Conservation (phyloP, 1,140 invertebrate species). For the Drosophila sturtevanti region DNA sequence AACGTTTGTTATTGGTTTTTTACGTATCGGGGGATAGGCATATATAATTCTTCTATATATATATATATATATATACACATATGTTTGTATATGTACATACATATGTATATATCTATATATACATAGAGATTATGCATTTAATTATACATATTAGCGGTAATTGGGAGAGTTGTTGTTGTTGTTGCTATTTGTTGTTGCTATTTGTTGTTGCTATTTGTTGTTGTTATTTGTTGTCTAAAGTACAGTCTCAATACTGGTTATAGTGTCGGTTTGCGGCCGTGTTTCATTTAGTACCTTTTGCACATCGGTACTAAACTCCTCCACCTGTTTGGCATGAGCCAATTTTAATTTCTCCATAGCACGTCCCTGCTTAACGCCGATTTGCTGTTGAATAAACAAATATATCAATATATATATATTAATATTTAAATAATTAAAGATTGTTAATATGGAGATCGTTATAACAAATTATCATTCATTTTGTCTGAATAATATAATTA, state of each 20-base stretch:
- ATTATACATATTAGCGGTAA: not conserved
- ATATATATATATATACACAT: not conserved
- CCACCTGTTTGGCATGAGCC: conserved; percentile 95
- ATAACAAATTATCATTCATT: no score
- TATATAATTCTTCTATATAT: not conserved
- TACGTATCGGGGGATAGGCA: not conserved
- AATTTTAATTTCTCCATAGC: conserved; percentile 97
- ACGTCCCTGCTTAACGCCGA: conserved; percentile 94
- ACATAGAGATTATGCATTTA: not conserved
- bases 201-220: conserved; percentile 25
- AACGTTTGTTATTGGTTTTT: not conserved
- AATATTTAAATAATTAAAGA: no score
- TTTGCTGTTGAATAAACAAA: conserved; percentile 85
- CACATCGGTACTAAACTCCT: conserved; percentile 94
- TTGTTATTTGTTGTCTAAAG: conserved; percentile 62
- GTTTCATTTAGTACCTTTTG: conserved; percentile 88
- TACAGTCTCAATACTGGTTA: conserved; percentile 83
- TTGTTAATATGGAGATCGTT: no score
- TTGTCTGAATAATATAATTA: no score
- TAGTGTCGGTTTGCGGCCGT: conserved; percentile 70
- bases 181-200: conserved; percentile 18
- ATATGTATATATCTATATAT: not conserved
- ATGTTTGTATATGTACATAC: not conserved
- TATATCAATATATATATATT: not conserved
- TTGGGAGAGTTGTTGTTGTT: not conserved